Base-by-base conservation (phyloP, 37 sponge, comb jelly and placozoan species). In the Agelas oroides region DNA sequence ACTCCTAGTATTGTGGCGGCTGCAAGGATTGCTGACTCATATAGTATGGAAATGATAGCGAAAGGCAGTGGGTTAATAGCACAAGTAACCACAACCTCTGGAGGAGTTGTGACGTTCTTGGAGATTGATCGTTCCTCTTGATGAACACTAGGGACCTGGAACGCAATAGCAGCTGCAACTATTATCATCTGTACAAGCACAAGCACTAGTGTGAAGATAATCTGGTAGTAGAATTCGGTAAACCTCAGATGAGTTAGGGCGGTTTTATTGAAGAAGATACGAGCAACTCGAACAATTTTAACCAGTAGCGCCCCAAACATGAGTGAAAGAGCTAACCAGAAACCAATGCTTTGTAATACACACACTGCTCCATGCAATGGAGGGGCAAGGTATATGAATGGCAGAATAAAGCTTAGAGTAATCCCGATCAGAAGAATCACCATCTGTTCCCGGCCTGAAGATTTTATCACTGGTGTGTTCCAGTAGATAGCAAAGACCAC, bases 221-320 rank as follows among this genome's bases (percentile, higher is more conserved):
- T 59, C 70, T 85, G 86, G 59, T 68, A 79, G 27, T 65, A 41
- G 23, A 81, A 81, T 11, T 73, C 65, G 19, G 73, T 71, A 64
- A 85, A 90, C 13, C 70, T 52, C 17, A 77, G 77, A 5, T 69
- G 46, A 24, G 54, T 19, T 19, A 58, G 24, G 15, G 36, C 33
- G 12, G 58, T 28, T 33, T 35, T 37, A 16, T 62, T 62, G 40
- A 54, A 30, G 64, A 92, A 92, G 1, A 92, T 78, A 24, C 92
- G 59, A 28, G 82, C 80, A 14, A 92, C 79, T n/a, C 92, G 78
- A 16, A 81, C 31, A 55, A 87, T 82, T 75, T 92, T 92, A 65
- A 92, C 75, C 32, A 92, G 68, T 20, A 92, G 92, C 0, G 92
- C 88, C 28, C 83, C 70, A 6, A 82, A 82, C 27, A 82, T 35